Base-by-base conservation (phyloP, 2,797 vertebrate genomes). In the Lateolabrax maculatus region DNA sequence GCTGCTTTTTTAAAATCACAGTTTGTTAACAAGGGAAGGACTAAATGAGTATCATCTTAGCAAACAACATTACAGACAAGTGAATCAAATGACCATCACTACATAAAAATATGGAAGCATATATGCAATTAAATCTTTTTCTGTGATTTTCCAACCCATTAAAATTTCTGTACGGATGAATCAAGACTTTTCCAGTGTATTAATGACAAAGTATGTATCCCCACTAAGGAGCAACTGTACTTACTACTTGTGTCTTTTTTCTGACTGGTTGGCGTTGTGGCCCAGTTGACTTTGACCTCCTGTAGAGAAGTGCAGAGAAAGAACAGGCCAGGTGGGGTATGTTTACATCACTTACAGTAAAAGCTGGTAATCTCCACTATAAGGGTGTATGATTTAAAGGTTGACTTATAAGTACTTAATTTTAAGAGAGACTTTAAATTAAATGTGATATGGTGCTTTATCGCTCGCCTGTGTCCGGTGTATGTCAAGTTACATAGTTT, bases 201-300 rank as follows among this genome's bases (percentile, higher is more conserved):
- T 10, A 16, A 36, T 29, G 16, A 16, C 13, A 58, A 18, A 41
- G 21, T 6, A 57, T 8, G 36, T 0, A 15, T 29, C 27, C 7
- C 12, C 44, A 53, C 0, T 29, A 18, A 55, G 0, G 46, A 31
- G 19, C 4, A 51, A 44, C 29, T 52, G 31, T 77, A 97, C 98
- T 98, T 96, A 99, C 98, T 99, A 96, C 98, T 99, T 90, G 98
- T 99, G 92, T 99, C 98, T 96, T 99, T 99, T 96, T 99, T 99
- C 96, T 99, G 98, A 94, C 97, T 99, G 94, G 98, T 99, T 90
- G 98, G 98, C 57, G 97, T 99, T 27, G 98, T 99, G 88, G 98
- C 98, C 98, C 98, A 99, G 95, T 99, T 99, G 87, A 99, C 98
- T 95, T 99, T 99, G 89, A 99, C 98, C 92, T 99, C 98, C 98